Evolutionary conservation across 2,797 vertebrate genomes (phyloP), one percentile per base, ranked within the genome.

Genomic region (Ciconia nigra): DNA sequence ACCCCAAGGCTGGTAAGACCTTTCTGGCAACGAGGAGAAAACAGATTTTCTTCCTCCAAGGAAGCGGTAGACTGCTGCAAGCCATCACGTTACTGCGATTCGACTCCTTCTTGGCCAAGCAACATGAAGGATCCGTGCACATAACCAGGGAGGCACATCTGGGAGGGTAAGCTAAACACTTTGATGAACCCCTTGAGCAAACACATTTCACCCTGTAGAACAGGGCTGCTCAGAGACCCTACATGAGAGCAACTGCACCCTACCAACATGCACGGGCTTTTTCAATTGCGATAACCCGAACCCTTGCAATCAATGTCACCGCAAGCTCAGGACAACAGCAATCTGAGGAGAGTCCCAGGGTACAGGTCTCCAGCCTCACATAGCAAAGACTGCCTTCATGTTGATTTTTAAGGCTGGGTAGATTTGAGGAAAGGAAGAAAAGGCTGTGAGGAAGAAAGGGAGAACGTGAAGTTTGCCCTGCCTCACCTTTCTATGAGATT

Each of bases 81-180:
- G 44, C 14, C 59, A 49, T 10, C 25, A 2, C 3, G 2, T 8
- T n/a, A 37, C 37, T 41, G 42, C 0, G 1, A 44, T 57, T 44
- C 10, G 1, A 4, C n/a, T 78, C 37, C 19, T 11, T 14, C 8
- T 8, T 69, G 71, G 39, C 59, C 5, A 1, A 65, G 57, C 47
- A 58, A 71, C 19, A 5, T 1, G 4, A 67, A 74, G 28, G 31
- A 71, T 12, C 69, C 1, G 0, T 1, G 13, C 8, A 16, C 25
- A 10, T 37, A 37, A 47, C 46, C 46, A 22, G 46, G 21, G 46
- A 47, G 46, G 21, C 46, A 22, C 46, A 47, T 22, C 46, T 47
- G 46, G 46, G 21, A 47, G 46, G 46, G 46, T 22, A 35, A 46
- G 25, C 16, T 6, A 41, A 73, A 44, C 35, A 13, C 15, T 49